Base-by-base conservation (phyloP, 2,797 vertebrate genomes). In the Melanotaenia nigrans region DNA sequence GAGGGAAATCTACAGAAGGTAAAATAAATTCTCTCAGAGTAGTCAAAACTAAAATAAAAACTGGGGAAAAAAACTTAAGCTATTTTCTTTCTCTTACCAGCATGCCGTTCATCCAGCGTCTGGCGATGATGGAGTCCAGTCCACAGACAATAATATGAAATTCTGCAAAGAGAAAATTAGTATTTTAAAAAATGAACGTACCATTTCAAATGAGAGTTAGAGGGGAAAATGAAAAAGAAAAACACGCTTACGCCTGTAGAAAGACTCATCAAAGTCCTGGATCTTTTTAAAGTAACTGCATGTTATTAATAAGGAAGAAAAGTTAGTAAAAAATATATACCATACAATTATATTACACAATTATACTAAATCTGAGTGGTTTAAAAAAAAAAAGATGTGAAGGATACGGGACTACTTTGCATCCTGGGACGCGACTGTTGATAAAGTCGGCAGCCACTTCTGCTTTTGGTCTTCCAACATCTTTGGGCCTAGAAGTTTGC, bases 61-160 rank as follows among this genome's bases (percentile, higher is more conserved):
- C 13, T 30, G 11, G 20, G 24, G 5, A 7, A 42, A 10, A 42
- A 35, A 25, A n/a, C 14, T 16, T 3, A 49, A 10, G 14, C 1
- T 1, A 5, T 14, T 38, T 45, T 55, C 36, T 7, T 47, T 53
- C 18, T 36, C 81, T 28, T 94, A 99, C 97, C 97, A 99, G 94
- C 97, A 99, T 99, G 80, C 98, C 98, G 82, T 99, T 99, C 93
- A 99, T 97, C 97, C 98, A 99, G 82, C 97, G 95, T 88, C 97
- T 94, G 91, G 97, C 97, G 76, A 99, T 96, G 84, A 99, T 95
- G 40, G 98, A 99, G 87, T 99, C 97, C 91, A 99, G 90, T n/a
- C 98, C 97, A 87, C 97, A 98, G 12, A 99, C 97, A 71, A 98
- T 96, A 79, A 99, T 98, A 90, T 99, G 97, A 90, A 99, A 99